These are phyloP conservation scores for Stenchaetothrips biformis DNA, from an alignment of 2,888 invertebrate species.

Conservation along the genomic window DNA sequence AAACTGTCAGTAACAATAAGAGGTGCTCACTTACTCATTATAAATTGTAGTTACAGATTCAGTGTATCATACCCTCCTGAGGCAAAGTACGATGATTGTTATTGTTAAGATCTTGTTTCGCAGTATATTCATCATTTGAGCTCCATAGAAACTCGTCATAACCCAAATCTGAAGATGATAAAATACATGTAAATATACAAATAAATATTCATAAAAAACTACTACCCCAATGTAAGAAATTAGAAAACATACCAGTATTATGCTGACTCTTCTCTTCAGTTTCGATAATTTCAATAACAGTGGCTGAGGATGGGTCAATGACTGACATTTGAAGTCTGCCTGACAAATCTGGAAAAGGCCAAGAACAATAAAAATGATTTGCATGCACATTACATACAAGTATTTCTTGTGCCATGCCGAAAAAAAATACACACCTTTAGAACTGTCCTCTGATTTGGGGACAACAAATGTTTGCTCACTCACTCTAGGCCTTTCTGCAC, in stretches of 20 bases:
- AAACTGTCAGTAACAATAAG: no score
- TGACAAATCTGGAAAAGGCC: neutral
- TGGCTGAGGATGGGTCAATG: neutral
- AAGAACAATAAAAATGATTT: no score
- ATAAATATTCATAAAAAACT: neutral
- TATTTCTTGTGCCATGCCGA: no score
- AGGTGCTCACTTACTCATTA: neutral
- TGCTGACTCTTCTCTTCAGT: neutral
- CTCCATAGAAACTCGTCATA: neutral
- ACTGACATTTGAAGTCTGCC: neutral
- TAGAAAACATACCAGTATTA: neutral
- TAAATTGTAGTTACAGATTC: neutral
- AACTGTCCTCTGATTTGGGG: no score
- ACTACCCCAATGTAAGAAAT: neutral
- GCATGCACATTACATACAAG: no score
- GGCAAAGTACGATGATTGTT: neutral
- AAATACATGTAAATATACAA: neutral
- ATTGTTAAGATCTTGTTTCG: neutral
- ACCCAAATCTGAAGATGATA: neutral
- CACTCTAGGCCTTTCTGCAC: no score
- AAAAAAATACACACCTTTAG: no score
- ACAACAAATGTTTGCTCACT: no score
- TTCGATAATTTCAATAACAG: neutral
- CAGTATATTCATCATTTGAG: neutral
- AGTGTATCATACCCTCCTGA: neutral